Evolutionary conservation across 2,113 vertebrate genomes (phyloP), one percentile per base, ranked within the genome.

Genomic region (Garra rufa): DNA sequence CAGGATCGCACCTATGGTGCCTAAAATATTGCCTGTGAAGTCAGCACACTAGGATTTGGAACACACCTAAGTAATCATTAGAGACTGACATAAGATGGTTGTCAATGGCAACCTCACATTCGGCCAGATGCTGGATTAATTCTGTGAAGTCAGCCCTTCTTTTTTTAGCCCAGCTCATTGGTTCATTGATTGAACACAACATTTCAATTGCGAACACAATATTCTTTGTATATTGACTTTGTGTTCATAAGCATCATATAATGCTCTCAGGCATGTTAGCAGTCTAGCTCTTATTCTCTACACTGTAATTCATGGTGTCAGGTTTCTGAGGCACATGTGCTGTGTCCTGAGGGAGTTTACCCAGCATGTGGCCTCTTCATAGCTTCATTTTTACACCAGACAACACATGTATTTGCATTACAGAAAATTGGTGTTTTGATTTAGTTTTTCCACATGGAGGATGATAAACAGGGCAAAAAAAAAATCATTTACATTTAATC

Each of bases 51-150:
- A 55, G 74, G 46, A 52, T 76, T 57, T 59, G 17, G 5, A 52
- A 75, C 26, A 70, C 19, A 14, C 21, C 6, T 21, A 44, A 21
- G 48, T 41, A 14, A 15, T 13, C 10, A n/a, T 9, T 26, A 17
- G 21, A 59, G n/a, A 19, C 28, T 10, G 15, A 26, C 59, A 46
- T 26, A n/a, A 65, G 43, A 0, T 28, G 77, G 59, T 80, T 65
- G 76, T 81, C 78, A 15, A n/a, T 43, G 43, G 78, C 10, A 69
- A 81, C 61, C 43, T 67, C 46, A 38, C 79, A 69, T 70, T 46
- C 26, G 9, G 59, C 3, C 6, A n/a, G 46, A 81, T 70, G 44
- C 79, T 69, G 9, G 15, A 1, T 65, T 44, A 28, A 41, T 61
- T 61, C 38, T 61, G 1, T 17, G 14, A 26, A 30, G 57, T 24